Evolutionary conservation across 2,888 invertebrate genomes (phyloP), one percentile per base, ranked within the genome.

Genomic region (Poecilus cupreus): DNA sequence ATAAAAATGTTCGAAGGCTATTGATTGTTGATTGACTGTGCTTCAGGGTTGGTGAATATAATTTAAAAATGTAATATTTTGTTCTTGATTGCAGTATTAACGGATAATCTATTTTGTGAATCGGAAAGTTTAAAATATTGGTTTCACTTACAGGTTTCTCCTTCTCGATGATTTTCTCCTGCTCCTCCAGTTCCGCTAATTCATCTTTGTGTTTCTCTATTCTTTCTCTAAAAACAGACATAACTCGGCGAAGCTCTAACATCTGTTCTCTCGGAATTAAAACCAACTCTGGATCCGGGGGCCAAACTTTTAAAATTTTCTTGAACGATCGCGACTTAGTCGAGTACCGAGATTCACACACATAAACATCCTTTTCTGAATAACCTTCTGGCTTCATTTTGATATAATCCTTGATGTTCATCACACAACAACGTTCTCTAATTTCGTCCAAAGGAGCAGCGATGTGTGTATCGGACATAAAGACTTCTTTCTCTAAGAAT

Each of bases 401-500:
- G 88, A 98, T 96, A 89, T 98, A 99, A 87, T 99, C 98, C 87
- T 96, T 96, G 32, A 98, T 96, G 87, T 95, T 96, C 93, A 99
- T 94, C 13, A 99, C 97, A 87, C 94, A 96, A 88, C 99, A 99
- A 85, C 95, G 93, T 2, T 97, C 98, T 18, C 94, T 90, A 10
- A 99, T 93, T 86, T 96, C 95, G 82, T 95, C 95, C 84, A 98
- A 90, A 0, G 97, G 96, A 26, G 96, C 93, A 0, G 95, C 94
- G 84, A 96, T 94, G 85, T 96, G 95, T 76, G 95, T 93, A 85
- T 98, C 98, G 82, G 97, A 98, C 89, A 98, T 97, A 88, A 99
- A 99, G 64, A 99, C 96, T 88, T 99, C 98, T 89, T 97, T 97
- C 85, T 98, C 96, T 0, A 98, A 91, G 89, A 99, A 99, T 89